These are phyloP conservation scores for Sylvilagus bachmani DNA, from an alignment of 2,113 vertebrate genomes.

Conservation along the genomic window DNA sequence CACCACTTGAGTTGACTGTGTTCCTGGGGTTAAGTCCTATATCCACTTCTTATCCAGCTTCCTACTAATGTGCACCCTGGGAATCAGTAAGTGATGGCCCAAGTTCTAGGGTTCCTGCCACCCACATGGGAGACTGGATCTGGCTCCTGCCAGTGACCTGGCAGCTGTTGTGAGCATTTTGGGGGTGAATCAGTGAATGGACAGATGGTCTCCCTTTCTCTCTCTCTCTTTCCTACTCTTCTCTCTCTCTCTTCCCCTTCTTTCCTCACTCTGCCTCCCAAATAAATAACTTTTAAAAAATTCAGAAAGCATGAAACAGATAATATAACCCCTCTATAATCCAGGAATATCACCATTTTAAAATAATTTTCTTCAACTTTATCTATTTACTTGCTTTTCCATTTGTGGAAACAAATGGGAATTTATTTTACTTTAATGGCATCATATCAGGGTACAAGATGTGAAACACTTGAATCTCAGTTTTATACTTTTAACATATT, in stretches of 20 bases:
- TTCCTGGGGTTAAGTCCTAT: too few species aligned
- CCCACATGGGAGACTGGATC: too few species aligned
- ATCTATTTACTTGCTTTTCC: constrained; percentile 17
- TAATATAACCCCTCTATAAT: background rate
- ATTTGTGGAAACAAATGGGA: constrained; percentile 36
- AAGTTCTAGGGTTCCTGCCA: too few species aligned
- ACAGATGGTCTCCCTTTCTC: too few species aligned
- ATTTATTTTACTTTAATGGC: constrained; percentile 39
- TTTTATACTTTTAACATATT: constrained; percentile 10
- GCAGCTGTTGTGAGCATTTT: too few species aligned
- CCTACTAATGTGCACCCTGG: too few species aligned
- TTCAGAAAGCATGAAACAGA: background rate
- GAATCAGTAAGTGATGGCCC: too few species aligned
- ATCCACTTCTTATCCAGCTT: too few species aligned
- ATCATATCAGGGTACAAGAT: background rate
- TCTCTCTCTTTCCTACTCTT: background rate
- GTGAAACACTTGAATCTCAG: constrained; percentile 18
- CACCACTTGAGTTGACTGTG: too few species aligned
- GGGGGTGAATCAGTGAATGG: too few species aligned
- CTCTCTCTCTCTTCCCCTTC: background rate
- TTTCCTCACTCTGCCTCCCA: background rate
- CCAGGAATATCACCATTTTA: background rate
- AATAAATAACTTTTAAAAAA: background rate
- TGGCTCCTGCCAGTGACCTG: too few species aligned
- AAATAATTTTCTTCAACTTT: constrained; percentile 45